phyloP scores from a whole-genome alignment of 2,113 vertebrate species.

The Scomber japonicus region DNA sequence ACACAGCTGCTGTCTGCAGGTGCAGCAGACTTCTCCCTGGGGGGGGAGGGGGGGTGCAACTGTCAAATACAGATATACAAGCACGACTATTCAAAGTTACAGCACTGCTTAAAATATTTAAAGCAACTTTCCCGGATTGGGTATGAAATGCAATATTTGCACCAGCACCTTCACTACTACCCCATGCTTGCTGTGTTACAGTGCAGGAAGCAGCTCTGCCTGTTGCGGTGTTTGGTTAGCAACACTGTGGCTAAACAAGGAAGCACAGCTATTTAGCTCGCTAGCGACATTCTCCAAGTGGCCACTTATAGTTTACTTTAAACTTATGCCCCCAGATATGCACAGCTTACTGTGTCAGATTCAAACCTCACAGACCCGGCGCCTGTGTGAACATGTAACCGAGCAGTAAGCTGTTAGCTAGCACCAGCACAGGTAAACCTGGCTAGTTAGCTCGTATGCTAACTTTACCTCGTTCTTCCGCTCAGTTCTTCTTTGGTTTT shows the following conservation, averaged over 20 bases:
- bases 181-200: neutral
- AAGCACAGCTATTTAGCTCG: conserved; percentile 51
- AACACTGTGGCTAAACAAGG: conserved; percentile 44
- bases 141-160: neutral
- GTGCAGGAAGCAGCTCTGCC: conserved; percentile 4
- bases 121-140: neutral
- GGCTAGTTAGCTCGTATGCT: conserved; percentile 67
- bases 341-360: neutral
- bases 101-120: neutral
- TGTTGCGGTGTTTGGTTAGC: conserved; percentile 60
- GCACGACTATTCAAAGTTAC: neutral
- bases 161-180: neutral
- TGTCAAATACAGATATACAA: conserved; percentile 54
- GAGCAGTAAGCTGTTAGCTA: conserved; percentile 13
- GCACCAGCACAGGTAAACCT: conserved; percentile 41
- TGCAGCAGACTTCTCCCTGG: conserved; percentile 50
- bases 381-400: conserved; percentile 6
- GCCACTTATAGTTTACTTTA: neutral
- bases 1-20: conserved; percentile 34
- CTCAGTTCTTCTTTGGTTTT: conserved; percentile 51
- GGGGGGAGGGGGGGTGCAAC: conserved; percentile 62
- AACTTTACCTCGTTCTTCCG: conserved; percentile 77
- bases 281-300: neutral
- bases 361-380: neutral
- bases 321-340: neutral